A percentile compares a stretch with the other conserved stretches of the same genome.
These are phyloP conservation scores for Epizoanthus ramosus DNA, from an alignment of 92 coral and sea anemone species.

Conservation along the genomic window DNA sequence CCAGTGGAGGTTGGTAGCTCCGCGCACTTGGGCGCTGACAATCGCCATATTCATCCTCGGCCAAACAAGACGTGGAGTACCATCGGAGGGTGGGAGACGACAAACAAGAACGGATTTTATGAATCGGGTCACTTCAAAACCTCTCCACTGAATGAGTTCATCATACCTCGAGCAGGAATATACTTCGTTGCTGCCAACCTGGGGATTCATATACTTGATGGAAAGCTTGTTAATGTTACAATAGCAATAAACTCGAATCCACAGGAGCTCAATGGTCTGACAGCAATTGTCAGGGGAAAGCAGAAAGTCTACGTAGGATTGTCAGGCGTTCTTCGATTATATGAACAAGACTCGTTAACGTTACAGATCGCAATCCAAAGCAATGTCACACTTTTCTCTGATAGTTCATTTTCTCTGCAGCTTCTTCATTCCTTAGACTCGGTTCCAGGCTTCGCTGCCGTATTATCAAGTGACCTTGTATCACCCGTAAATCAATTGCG, in stretches of 20 bases:
- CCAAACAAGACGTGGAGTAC: neutral
- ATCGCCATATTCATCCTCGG: neutral
- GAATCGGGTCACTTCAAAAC: conserved; percentile 20
- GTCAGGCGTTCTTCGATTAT: conserved; percentile 21
- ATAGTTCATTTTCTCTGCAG: conserved; percentile 16
- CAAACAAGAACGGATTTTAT: conserved; percentile 11
- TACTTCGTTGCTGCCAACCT: conserved; percentile 22
- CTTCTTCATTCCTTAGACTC: conserved; percentile 12
- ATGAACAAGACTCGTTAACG: conserved; percentile 9
- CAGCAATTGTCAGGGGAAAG: conserved; percentile 16
- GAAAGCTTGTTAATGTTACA: neutral
- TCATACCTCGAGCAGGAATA: conserved; percentile 19
- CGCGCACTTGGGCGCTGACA: conserved; percentile 6
- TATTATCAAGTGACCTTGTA: neutral
- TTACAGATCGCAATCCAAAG: neutral
- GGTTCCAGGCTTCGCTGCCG: conserved; percentile 25
- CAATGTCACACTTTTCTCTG: neutral
- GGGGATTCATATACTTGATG: conserved; percentile 26
- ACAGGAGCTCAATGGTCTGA: conserved; percentile 21
- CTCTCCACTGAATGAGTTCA: conserved; percentile 9
- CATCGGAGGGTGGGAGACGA: conserved; percentile 11
- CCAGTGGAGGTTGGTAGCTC: conserved; percentile 35
- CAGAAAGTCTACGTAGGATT: neutral
- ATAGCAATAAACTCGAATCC: conserved; percentile 31
- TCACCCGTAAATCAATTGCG: neutral